phyloP scores from a whole-genome alignment of 2,888 invertebrate species.

The Eupithecia subumbrata region DNA sequence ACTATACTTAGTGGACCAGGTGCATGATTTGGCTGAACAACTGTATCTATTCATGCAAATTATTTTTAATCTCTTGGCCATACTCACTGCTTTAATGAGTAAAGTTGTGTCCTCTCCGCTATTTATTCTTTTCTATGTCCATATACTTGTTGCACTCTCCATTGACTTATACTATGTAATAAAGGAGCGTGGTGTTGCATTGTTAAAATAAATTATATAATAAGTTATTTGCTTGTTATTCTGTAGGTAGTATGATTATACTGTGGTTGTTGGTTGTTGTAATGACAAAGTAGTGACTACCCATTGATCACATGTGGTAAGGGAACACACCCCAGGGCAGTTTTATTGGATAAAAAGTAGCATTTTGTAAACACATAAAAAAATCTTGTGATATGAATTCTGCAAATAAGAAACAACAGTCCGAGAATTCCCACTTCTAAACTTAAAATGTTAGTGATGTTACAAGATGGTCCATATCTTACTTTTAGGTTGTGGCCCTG shows the following conservation, averaged over 20 bases:
- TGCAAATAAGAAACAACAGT: not conserved
- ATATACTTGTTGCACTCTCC: constrained; percentile 65
- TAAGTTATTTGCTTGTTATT: constrained; percentile 65
- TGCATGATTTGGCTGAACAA: constrained; percentile 74
- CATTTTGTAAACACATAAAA: not conserved
- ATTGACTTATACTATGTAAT: constrained; percentile 69
- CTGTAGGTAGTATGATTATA: constrained; percentile 38
- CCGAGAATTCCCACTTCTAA: not conserved
- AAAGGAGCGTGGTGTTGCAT: constrained; percentile 64
- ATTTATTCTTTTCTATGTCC: constrained; percentile 69
- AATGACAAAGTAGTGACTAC: not conserved
- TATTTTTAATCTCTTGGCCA: constrained; percentile 52
- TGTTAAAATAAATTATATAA: constrained; percentile 49
- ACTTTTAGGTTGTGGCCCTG: constrained; percentile 79
- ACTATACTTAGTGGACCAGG: constrained; percentile 78
- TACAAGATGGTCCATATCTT: constrained; percentile 60
- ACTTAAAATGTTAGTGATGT: constrained; percentile 21
- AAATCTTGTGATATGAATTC: not conserved
- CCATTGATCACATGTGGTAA: not conserved
- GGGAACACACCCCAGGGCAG: not conserved
- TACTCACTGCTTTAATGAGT: constrained; percentile 50
- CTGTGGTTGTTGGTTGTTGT: not conserved
- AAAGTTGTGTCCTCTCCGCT: constrained; percentile 53
- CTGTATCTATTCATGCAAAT: constrained; percentile 66
- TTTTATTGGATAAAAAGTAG: not conserved